A percentile compares a stretch with the other conserved stretches of the same genome.
These are phyloP conservation scores for Drosophila birchii DNA, from an alignment of 2,888 invertebrate species.

Conservation along the genomic window DNA sequence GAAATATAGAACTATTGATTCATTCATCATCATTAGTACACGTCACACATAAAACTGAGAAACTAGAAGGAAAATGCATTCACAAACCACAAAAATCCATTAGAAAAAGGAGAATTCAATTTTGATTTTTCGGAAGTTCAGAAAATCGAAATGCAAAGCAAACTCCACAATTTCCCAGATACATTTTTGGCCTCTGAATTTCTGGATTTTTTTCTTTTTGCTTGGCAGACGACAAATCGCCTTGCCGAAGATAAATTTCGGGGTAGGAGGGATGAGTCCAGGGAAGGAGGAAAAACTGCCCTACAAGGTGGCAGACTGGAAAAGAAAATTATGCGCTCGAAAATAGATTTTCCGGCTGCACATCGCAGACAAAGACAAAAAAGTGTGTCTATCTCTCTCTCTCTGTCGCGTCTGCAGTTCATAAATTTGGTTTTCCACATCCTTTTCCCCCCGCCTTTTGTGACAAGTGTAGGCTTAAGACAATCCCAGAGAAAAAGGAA, in stretches of 20 bases:
- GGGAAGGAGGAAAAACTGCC: slow-evolving; percentile 33
- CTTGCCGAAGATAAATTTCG: slow-evolving; percentile 56
- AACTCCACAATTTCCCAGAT: slow-evolving; percentile 27
- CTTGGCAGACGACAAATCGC: slow-evolving; percentile 66
- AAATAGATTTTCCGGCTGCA: slow-evolving; percentile 74
- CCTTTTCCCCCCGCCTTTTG: slow-evolving; percentile 50
- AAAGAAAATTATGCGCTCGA: slow-evolving; percentile 75
- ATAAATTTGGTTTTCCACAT: slow-evolving; percentile 67
- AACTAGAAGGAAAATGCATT: background rate
- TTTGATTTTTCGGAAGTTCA: slow-evolving; percentile 42
- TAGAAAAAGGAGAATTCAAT: slow-evolving; percentile 33
- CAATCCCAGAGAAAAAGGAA: slow-evolving; percentile 51
- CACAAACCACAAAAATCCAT: slow-evolving; percentile 32
- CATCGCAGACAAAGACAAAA: slow-evolving; percentile 32
- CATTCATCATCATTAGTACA: slow-evolving; percentile 29
- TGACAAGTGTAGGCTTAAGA: slow-evolving; percentile 52
- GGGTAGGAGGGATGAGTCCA: background rate
- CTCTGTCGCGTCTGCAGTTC: slow-evolving; percentile 68
- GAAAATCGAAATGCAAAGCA: slow-evolving; percentile 50
- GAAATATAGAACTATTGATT: slow-evolving; percentile 15
- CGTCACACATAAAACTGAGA: slow-evolving; percentile 18
- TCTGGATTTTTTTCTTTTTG: slow-evolving; percentile 11
- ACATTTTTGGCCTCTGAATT: slow-evolving; percentile 18
- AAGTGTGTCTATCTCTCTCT: slow-evolving; percentile 30
- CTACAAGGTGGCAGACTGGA: slow-evolving; percentile 68